Evolutionary conservation across 2,113 vertebrate species (phyloP).

Genomic region (Datnioides undecimradiatus): DNA sequence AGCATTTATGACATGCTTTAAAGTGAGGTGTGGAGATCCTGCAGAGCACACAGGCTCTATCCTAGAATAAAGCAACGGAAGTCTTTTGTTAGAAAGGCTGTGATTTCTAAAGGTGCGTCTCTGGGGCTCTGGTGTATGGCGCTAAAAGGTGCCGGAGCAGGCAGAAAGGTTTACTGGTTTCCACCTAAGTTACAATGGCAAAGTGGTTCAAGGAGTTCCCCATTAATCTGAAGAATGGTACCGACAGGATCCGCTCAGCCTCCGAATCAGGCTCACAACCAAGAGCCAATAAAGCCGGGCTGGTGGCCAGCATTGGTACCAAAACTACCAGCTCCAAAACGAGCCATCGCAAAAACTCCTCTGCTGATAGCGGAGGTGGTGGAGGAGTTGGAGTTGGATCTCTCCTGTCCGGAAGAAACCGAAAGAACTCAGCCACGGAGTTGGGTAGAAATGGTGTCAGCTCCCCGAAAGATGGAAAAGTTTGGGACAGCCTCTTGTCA

Average conservation of each 20-base stretch:
- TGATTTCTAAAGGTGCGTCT: constrained; percentile 74
- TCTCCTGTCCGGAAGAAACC: constrained; percentile 81
- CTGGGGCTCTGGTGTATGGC: constrained; percentile 72
- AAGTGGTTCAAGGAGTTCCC: constrained; percentile 95
- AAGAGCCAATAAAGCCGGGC: constrained; percentile 75
- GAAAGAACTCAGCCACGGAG: constrained; percentile 87
- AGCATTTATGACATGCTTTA: constrained; percentile 51
- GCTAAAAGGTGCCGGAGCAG: constrained; percentile 52
- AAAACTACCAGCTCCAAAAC: constrained; percentile 67
- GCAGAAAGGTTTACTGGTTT: constrained; percentile 49
- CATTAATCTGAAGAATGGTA: constrained; percentile 88
- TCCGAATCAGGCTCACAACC: constrained; percentile 74
- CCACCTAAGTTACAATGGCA: constrained; percentile 83
- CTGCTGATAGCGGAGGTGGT: constrained; percentile 52
- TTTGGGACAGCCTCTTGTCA: constrained; percentile 84
- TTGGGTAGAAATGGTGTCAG: constrained; percentile 58
- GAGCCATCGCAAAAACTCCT: constrained; percentile 79
- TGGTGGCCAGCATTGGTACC: constrained; percentile 74
- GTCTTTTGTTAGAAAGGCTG: constrained; percentile 71
- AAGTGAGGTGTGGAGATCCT: constrained; percentile 40
- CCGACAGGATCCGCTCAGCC: constrained; percentile 83
- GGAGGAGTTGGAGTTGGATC: constrained; percentile 67
- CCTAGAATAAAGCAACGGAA: constrained; percentile 74
- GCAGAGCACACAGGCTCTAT: constrained; percentile 27
- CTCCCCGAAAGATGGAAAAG: constrained; percentile 78